Conservation (phyloP, 2,113 vertebrate genomes). For the Monopterus albus region DNA sequence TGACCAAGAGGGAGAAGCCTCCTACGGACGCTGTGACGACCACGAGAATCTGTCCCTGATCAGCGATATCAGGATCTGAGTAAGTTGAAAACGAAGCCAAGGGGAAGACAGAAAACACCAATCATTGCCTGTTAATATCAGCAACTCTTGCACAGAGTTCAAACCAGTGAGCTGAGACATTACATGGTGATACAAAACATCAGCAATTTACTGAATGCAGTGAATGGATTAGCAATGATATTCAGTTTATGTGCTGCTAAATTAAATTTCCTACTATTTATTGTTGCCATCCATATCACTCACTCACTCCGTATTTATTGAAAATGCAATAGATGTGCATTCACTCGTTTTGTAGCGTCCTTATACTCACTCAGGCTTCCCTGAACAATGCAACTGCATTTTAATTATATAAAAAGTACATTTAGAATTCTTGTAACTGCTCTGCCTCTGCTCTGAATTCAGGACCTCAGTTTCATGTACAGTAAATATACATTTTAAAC, state of each 20-base stretch:
- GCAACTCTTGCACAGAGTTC: background rate
- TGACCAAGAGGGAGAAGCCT: slow-evolving; percentile 95
- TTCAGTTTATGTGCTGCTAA: too few relatives aligned
- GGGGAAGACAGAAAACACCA: background rate
- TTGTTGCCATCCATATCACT: too few relatives aligned
- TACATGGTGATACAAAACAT: background rate
- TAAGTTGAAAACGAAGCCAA: slow-evolving; percentile 34
- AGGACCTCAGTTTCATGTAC: too few relatives aligned
- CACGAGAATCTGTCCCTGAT: slow-evolving; percentile 96
- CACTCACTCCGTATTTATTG: too few relatives aligned
- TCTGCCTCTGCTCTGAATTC: too few relatives aligned
- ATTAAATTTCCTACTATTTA: too few relatives aligned
- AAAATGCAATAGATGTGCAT: too few relatives aligned
- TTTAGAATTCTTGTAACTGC: too few relatives aligned
- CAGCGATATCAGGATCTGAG: slow-evolving; percentile 93
- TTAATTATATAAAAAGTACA: too few relatives aligned
- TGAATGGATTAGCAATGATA: background rate
- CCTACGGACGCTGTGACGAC: slow-evolving; percentile 96
- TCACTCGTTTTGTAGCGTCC: background rate
- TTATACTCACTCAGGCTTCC: background rate
- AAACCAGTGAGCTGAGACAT: background rate
- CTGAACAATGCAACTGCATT: too few relatives aligned
- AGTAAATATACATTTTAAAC: too few relatives aligned
- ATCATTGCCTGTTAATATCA: background rate
- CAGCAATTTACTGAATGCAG: background rate